A percentile compares a stretch with the other conserved stretches of the same genome.
Evolutionary conservation across 2,888 invertebrate genomes (phyloP).

Genomic region (Papilio elwesi): DNA sequence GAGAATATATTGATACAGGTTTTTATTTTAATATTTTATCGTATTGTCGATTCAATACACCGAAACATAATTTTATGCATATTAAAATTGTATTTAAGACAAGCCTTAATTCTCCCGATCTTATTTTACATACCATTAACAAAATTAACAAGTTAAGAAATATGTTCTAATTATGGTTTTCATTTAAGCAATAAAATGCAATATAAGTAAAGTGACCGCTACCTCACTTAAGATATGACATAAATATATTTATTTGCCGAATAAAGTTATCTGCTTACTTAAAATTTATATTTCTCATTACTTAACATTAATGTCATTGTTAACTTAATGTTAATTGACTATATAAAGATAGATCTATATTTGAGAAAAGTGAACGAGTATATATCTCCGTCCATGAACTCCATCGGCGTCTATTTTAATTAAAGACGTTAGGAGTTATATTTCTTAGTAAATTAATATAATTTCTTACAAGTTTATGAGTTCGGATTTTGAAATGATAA

Average conservation of each 20-base stretch:
- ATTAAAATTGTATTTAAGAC: background rate
- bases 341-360: too few relatives aligned
- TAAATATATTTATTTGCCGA: constrained; percentile 26
- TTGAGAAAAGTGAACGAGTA: too few relatives aligned
- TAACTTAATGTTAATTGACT: constrained; percentile 4
- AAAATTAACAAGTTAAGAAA: background rate
- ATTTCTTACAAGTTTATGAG: too few relatives aligned
- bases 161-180: background rate
- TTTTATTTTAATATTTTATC: background rate
- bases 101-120: background rate
- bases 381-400: too few relatives aligned
- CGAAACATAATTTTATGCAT: background rate
- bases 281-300: constrained; percentile 6
- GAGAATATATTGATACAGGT: background rate
- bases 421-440: too few relatives aligned
- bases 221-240: background rate
- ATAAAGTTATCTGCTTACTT: background rate
- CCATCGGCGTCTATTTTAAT: too few relatives aligned
- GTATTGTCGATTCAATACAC: background rate
- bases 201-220: background rate
- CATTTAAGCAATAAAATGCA: background rate
- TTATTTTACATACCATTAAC: background rate
- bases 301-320: background rate
- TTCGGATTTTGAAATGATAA: too few relatives aligned
- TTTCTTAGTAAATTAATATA: too few relatives aligned